phyloP scores from a whole-genome alignment of 2,888 invertebrate species.

The Aporophyla lueneburgensis region DNA sequence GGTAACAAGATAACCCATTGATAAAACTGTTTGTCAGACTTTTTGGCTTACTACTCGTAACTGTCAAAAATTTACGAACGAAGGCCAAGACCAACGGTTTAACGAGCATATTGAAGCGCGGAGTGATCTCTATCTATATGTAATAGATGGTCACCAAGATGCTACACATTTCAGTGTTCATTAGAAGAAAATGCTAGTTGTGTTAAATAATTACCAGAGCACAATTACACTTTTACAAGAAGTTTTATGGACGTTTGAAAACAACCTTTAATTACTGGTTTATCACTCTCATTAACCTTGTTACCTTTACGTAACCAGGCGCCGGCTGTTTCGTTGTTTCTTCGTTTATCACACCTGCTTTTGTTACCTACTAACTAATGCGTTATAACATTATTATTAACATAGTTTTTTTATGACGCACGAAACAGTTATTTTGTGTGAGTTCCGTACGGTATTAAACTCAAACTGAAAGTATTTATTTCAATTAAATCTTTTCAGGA shows the following conservation, averaged over 20 bases:
- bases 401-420: background rate
- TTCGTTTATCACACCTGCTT: constrained; percentile 43
- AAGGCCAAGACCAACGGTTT: no score
- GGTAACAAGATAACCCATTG: no score
- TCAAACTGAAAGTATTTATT: background rate
- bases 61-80: no score
- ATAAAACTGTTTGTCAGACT: no score
- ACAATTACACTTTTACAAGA: constrained; percentile 9
- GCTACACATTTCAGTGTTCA: background rate
- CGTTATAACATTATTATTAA: constrained; percentile 11
- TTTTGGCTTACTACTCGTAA: no score
- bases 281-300: constrained; percentile 47
- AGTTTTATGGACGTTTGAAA: background rate
- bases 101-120: no score
- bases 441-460: constrained; percentile 8
- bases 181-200: background rate
- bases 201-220: background rate
- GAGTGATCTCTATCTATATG: no score
- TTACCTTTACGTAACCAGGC: constrained; percentile 24
- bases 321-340: constrained; percentile 39
- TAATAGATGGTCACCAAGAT: background rate
- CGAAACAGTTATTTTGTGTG: background rate
- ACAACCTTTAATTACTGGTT: constrained; percentile 28
- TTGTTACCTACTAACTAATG: constrained; percentile 32
- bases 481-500: no score